Evolutionary conservation across 1,140 invertebrate genomes (phyloP).

Genomic region (Helicoverpa zea): DNA sequence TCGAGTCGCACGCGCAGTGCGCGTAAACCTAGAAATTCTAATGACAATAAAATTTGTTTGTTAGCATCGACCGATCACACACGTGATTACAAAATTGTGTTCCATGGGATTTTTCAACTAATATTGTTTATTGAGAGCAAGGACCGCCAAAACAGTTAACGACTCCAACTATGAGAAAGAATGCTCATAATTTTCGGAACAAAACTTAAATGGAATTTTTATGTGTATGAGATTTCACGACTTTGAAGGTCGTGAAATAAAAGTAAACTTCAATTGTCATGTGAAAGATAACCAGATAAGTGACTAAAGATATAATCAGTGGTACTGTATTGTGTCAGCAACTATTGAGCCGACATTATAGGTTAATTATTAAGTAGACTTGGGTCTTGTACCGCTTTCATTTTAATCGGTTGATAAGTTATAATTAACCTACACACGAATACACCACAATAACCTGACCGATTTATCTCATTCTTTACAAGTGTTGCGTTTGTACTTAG

Average conservation of each 20-base stretch:
- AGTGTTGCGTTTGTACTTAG: not conserved
- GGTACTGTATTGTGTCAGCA: conserved; percentile 3
- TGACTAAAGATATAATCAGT: not conserved
- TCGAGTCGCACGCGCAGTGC: conserved; percentile 39
- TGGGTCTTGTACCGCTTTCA: not conserved
- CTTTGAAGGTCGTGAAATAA: conserved; percentile 29
- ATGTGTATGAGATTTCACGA: conserved; percentile 34
- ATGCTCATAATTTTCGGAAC: conserved; percentile 31
- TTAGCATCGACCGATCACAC: conserved; percentile 26
- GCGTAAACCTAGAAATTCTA: conserved; percentile 53
- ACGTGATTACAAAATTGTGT: conserved; percentile 41
- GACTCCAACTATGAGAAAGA: conserved; percentile 36
- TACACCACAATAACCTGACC: not conserved
- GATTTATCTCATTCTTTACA: not conserved
- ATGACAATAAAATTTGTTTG: conserved; percentile 39
- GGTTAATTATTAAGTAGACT: conserved; percentile 11
- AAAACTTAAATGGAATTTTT: conserved; percentile 39
- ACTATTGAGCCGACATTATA: conserved; percentile 13
- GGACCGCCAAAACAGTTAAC: conserved; percentile 41
- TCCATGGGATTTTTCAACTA: conserved; percentile 37
- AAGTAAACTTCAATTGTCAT: conserved; percentile 19
- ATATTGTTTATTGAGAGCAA: conserved; percentile 47
- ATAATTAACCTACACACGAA: not conserved
- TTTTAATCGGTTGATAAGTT: not conserved
- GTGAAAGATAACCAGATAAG: conserved; percentile 28